Evolutionary conservation across 53 echinoderm and acorn worm species (phyloP).

Genomic region (Crossaster papposus): DNA sequence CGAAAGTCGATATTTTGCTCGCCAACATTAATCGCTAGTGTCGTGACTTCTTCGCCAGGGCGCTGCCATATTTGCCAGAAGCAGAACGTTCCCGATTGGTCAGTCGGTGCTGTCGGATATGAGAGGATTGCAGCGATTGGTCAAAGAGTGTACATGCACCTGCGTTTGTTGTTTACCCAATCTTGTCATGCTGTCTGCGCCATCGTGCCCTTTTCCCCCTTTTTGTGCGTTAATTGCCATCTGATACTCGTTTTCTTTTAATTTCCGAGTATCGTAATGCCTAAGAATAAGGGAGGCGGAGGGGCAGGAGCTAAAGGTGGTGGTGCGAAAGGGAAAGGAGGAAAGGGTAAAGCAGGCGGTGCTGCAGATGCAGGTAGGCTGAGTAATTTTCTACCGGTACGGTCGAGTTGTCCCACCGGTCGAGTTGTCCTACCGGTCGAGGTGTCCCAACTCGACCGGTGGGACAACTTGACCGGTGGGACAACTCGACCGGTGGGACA

Average conservation of each 20-base stretch:
- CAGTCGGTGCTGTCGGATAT: background rate
- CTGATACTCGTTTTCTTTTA: background rate
- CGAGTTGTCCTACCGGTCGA: too few relatives aligned
- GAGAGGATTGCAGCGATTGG: conserved; percentile 23
- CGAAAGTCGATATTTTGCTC: background rate
- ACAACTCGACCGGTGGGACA: too few relatives aligned
- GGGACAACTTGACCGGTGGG: too few relatives aligned
- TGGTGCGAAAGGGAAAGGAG: conserved; percentile 51
- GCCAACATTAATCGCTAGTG: background rate
- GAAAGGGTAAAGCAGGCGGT: conserved; percentile 52
- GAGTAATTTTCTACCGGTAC: too few relatives aligned
- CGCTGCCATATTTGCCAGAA: background rate
- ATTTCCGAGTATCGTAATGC: conserved; percentile 40
- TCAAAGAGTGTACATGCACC: background rate
- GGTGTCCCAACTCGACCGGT: too few relatives aligned
- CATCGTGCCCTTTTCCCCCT: background rate
- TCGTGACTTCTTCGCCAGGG: background rate
- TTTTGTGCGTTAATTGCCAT: background rate
- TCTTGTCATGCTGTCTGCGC: too few relatives aligned
- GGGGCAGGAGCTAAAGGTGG: conserved; percentile 49
- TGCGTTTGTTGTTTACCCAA: too few relatives aligned
- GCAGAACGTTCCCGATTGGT: background rate
- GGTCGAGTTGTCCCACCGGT: too few relatives aligned
- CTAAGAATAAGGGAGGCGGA: conserved; percentile 80
- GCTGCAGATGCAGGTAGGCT: conserved; percentile 26